Evolutionary conservation across 2,113 vertebrate species (phyloP).

Genomic region (Vimba vimba): DNA sequence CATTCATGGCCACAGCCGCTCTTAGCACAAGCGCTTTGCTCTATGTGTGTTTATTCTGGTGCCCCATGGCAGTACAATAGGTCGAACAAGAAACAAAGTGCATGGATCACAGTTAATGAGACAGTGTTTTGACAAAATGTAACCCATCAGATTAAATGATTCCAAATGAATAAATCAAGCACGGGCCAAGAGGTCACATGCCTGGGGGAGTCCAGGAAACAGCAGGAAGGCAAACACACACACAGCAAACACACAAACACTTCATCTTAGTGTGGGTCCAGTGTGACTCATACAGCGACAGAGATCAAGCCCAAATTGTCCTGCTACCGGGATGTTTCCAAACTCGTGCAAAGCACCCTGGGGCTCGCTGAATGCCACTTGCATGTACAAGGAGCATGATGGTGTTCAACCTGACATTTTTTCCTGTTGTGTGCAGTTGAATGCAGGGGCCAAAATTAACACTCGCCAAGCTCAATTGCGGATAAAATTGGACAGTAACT

Average conservation of each 20-base stretch:
- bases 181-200: conserved; percentile 55
- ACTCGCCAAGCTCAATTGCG: not conserved
- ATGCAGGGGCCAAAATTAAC: not conserved
- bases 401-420: not conserved
- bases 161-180: conserved; percentile 66
- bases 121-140: conserved; percentile 78
- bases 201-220: conserved; percentile 28
- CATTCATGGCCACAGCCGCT: conserved; percentile 69
- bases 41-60: conserved; percentile 32
- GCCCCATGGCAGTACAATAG: conserved; percentile 61
- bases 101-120: conserved; percentile 74
- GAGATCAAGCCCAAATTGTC: not conserved
- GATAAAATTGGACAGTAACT: not conserved
- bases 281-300: not conserved
- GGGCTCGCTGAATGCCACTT: not conserved
- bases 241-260: conserved; percentile 18
- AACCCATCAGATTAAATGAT: conserved; percentile 71
- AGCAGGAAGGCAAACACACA: conserved; percentile 30
- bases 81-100: conserved; percentile 64
- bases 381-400: not conserved
- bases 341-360: conserved; percentile 14
- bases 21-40: conserved; percentile 67
- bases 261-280: not conserved
- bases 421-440: not conserved
- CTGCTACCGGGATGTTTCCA: conserved; percentile 3